These are phyloP conservation scores for Sparus aurata DNA, from an alignment of 2,797 vertebrate species.

Conservation along the genomic window DNA sequence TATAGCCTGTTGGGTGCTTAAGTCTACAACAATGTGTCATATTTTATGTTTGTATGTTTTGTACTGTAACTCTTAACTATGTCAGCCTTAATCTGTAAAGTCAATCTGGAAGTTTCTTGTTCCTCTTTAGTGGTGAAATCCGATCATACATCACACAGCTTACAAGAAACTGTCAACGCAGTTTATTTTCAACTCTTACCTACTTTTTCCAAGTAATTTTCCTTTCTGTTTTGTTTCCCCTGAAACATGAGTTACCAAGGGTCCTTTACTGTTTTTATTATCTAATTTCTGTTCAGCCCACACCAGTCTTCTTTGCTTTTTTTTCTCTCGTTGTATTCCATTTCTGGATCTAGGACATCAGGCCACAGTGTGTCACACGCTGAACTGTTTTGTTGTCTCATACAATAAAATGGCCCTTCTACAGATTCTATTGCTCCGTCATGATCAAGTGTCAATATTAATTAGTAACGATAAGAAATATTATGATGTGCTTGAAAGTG, in stretches of 20 bases:
- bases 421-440: neutral
- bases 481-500: neutral
- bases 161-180: neutral
- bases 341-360: neutral
- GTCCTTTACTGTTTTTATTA: neutral
- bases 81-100: neutral
- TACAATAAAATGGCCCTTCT: neutral
- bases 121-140: neutral
- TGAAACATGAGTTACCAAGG: constrained; percentile 4
- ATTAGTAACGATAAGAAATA: neutral
- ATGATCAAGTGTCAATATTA: neutral
- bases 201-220: neutral
- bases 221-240: constrained; percentile 46
- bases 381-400: constrained; percentile 3
- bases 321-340: neutral
- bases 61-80: neutral
- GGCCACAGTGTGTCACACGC: neutral
- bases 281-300: neutral
- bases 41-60: neutral
- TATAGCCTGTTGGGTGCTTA: too few relatives aligned
- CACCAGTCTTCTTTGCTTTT: neutral
- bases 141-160: neutral
- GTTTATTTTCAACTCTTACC: neutral
- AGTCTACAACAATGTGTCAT: neutral
- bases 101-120: neutral